Percentiles rank a stretch among this genome's conserved stretches.
These are phyloP conservation scores for Nymphalis io DNA, from an alignment of 1,140 invertebrate genomes.

Conservation along the genomic window DNA sequence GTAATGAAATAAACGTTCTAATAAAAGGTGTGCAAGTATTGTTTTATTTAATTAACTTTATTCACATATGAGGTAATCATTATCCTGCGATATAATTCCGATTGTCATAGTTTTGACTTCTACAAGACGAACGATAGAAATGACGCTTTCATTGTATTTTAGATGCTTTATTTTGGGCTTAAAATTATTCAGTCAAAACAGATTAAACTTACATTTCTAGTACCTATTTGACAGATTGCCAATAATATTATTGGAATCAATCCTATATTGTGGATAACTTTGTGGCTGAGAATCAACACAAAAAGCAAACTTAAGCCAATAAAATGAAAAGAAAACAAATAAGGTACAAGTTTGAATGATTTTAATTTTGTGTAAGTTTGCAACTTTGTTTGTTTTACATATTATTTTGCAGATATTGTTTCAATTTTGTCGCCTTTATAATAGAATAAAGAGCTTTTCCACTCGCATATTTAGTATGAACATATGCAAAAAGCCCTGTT, in stretches of 20 bases:
- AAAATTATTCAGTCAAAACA: constrained; percentile 41
- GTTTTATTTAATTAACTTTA: constrained; percentile 69
- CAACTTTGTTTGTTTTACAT: neutral
- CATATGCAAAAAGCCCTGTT: neutral
- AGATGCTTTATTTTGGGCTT: constrained; percentile 67
- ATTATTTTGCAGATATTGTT: neutral
- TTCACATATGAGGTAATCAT: constrained; percentile 33
- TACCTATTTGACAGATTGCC: constrained; percentile 31
- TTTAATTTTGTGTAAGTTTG: constrained; percentile 22
- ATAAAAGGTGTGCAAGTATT: constrained; percentile 50
- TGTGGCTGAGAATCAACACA: constrained; percentile 14
- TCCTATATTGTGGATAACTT: constrained; percentile 22
- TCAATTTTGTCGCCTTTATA: constrained; percentile 3
- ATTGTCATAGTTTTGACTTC: constrained; percentile 47
- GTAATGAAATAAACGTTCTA: constrained; percentile 63
- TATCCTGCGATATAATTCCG: constrained; percentile 34
- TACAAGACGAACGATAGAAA: constrained; percentile 73
- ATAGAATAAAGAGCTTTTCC: neutral
- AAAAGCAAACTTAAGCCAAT: constrained; percentile 13
- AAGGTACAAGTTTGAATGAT: constrained; percentile 32
- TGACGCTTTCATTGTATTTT: constrained; percentile 67
- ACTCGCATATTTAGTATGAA: neutral
- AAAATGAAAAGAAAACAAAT: constrained; percentile 19
- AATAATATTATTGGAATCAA: constrained; percentile 33
- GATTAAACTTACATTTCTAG: constrained; percentile 11